These are phyloP conservation scores for Eleutherodactylus coqui DNA, from an alignment of 2,797 vertebrate genomes.

Conservation along the genomic window DNA sequence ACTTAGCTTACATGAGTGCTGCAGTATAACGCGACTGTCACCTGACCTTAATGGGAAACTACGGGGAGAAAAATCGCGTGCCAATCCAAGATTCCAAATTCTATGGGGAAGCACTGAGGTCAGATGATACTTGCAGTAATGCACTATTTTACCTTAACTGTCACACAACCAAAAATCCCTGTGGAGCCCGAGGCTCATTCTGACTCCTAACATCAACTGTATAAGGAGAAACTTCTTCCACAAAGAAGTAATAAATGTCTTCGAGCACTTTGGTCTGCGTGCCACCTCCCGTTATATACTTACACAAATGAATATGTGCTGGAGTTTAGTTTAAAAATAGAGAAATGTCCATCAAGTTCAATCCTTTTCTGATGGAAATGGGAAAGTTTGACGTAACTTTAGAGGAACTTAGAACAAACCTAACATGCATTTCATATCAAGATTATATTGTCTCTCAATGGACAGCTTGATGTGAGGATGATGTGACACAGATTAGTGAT, in stretches of 20 bases:
- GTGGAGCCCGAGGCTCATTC: not conserved
- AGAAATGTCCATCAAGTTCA: not conserved
- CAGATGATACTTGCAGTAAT: not conserved
- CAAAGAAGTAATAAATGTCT: not conserved
- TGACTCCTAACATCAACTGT: not conserved
- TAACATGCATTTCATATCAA: not conserved
- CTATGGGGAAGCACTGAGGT: not conserved
- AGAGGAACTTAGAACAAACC: not conserved
- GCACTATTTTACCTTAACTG: not conserved
- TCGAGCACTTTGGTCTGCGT: not conserved
- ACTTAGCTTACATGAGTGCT: no score
- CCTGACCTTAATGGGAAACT: not conserved
- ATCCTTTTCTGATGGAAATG: not conserved
- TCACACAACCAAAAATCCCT: not conserved
- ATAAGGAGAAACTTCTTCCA: not conserved
- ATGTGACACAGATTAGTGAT: not conserved
- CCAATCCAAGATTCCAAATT: not conserved
- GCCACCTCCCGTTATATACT: not conserved
- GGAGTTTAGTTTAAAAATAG: not conserved
- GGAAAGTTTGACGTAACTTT: not conserved
- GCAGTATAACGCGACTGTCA: no score
- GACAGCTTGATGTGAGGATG: not conserved
- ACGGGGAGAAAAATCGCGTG: not conserved
- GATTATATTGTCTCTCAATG: not conserved
- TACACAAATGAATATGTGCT: not conserved